Percentiles rank a stretch among this genome's conserved stretches.
Conservation (phyloP, 2,888 invertebrate genomes). For the Augiades crinisus region DNA sequence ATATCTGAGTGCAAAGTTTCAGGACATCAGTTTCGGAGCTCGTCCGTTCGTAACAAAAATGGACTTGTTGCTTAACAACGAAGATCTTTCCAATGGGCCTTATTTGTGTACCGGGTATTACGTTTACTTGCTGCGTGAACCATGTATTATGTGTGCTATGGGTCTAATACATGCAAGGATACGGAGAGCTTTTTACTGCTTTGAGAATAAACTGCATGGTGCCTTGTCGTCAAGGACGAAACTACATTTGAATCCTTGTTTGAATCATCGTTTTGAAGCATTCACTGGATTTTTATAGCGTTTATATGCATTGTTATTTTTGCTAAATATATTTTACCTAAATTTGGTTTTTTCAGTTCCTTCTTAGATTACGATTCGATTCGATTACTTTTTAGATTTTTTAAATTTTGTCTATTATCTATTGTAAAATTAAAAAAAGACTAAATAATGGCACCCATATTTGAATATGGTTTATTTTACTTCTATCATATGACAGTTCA, state of each 20-base stretch:
- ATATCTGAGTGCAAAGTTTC: constrained; percentile 54
- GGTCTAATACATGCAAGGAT: constrained; percentile 95
- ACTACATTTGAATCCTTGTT: constrained; percentile 87
- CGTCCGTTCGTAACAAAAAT: constrained; percentile 52
- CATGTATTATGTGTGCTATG: constrained; percentile 98
- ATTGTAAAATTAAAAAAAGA: too few relatives aligned
- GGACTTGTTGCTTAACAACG: constrained; percentile 38
- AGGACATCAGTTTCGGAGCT: constrained; percentile 71
- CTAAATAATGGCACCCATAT: too few relatives aligned
- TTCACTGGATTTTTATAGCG: constrained; percentile 83
- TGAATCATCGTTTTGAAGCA: constrained; percentile 97
- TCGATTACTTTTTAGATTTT: too few relatives aligned
- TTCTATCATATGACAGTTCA: too few relatives aligned
- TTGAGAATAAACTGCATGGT: constrained; percentile 80
- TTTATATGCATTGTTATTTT: neutral
- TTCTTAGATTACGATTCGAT: too few relatives aligned
- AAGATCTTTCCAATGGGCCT: constrained; percentile 69
- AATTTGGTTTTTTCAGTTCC: too few relatives aligned
- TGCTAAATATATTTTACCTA: neutral
- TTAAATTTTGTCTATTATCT: too few relatives aligned
- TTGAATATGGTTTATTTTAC: too few relatives aligned
- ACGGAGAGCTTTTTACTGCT: constrained; percentile 89
- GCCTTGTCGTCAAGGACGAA: constrained; percentile 87
- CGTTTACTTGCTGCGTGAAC: constrained; percentile 91
- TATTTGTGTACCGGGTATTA: constrained; percentile 95